Percentiles rank a stretch among this genome's conserved stretches.
These are phyloP conservation scores for Pachypanchax playfairii DNA, from an alignment of 2,113 vertebrate species.

Conservation along the genomic window DNA sequence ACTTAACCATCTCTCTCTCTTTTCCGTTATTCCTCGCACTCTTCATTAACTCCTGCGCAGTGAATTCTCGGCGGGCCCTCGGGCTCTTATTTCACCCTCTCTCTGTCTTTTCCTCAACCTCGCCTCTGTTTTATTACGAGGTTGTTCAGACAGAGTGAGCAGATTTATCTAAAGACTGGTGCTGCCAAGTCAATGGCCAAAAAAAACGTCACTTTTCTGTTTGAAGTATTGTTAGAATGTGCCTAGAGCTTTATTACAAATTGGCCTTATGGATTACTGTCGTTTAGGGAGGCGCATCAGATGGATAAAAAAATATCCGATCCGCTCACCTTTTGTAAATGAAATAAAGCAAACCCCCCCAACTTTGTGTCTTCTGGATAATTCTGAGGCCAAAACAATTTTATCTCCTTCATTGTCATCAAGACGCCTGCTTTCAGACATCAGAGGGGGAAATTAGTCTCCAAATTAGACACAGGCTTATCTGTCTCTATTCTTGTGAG, in stretches of 20 bases:
- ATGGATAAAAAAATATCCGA: constrained; percentile 52
- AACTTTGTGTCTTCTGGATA: constrained; percentile 38
- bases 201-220: constrained; percentile 66
- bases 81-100: constrained; percentile 63
- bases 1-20: constrained; percentile 71
- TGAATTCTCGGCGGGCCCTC: constrained; percentile 71
- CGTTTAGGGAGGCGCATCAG: constrained; percentile 66
- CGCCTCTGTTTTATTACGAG: constrained; percentile 71
- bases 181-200: constrained; percentile 70
- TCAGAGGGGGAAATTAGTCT: constrained; percentile 46
- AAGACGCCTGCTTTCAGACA: constrained; percentile 51
- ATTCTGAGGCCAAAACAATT: constrained; percentile 56
- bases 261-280: constrained; percentile 76
- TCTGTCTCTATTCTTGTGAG: constrained; percentile 43
- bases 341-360: constrained; percentile 38
- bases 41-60: constrained; percentile 76
- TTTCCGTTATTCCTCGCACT: constrained; percentile 62
- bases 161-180: constrained; percentile 75
- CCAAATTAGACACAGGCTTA: constrained; percentile 45
- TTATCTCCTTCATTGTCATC: constrained; percentile 54
- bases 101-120: constrained; percentile 45
- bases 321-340: constrained; percentile 64
- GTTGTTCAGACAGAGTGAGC: constrained; percentile 71
- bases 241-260: constrained; percentile 77
- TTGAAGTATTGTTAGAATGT: constrained; percentile 72